Evolutionary conservation across 2,888 invertebrate species (phyloP).

Genomic region (Acanthacorydalis orientalis): DNA sequence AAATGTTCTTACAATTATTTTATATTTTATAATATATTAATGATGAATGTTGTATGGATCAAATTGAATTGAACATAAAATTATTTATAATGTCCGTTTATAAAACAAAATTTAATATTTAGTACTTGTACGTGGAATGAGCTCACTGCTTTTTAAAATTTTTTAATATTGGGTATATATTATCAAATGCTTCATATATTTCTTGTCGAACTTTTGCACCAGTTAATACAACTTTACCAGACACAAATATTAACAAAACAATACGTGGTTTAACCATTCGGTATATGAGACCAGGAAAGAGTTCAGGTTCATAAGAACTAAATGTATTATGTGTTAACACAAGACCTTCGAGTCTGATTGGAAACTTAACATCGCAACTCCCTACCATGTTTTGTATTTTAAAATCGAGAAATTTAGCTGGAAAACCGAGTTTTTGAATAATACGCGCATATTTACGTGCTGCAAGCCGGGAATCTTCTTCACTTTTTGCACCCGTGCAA

Average conservation of each 20-base stretch:
- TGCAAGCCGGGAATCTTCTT: slow-evolving; percentile 60
- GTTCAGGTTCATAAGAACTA: slow-evolving; percentile 62
- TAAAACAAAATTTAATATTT: neutral
- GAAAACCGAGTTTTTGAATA: slow-evolving; percentile 65
- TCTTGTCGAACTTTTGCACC: slow-evolving; percentile 61
- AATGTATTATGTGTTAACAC: slow-evolving; percentile 72
- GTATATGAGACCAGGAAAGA: slow-evolving; percentile 72
- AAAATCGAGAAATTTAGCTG: slow-evolving; percentile 60
- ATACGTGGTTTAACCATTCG: slow-evolving; percentile 69
- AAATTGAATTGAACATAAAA: no score
- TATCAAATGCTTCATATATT: slow-evolving; percentile 59
- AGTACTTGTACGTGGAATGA: neutral
- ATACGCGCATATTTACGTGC: slow-evolving; percentile 69
- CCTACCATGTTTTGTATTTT: slow-evolving; percentile 80
- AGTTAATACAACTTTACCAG: slow-evolving; percentile 70
- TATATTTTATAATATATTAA: no score
- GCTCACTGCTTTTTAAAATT: slow-evolving; percentile 49
- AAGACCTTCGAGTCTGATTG: slow-evolving; percentile 62
- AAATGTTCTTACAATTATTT: no score
- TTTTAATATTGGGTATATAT: slow-evolving; percentile 61
- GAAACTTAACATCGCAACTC: slow-evolving; percentile 74
- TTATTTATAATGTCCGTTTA: no score
- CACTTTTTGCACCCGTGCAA: slow-evolving; percentile 73
- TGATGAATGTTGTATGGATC: no score
- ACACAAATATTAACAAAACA: slow-evolving; percentile 68